Evolutionary conservation across 2,113 vertebrate genomes (phyloP).

Genomic region (Cyphomyrus discorhynchus): DNA sequence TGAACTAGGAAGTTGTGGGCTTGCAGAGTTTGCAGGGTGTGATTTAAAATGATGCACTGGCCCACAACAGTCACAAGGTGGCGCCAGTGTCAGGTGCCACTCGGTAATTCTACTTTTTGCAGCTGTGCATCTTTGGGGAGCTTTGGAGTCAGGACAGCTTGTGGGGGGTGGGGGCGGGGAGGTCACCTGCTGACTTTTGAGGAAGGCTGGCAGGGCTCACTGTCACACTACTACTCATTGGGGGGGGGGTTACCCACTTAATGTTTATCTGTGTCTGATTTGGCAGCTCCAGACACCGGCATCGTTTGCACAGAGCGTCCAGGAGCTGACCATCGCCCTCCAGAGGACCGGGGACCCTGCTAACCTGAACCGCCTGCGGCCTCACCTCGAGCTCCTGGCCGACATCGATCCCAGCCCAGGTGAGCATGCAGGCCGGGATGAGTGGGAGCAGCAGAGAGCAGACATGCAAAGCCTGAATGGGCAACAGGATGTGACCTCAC

Average conservation of each 20-base stretch:
- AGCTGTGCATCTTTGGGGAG: neutral
- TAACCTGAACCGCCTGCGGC: constrained; percentile 89
- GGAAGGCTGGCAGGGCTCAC: neutral
- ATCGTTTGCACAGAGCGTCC: constrained; percentile 96
- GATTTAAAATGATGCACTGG: neutral
- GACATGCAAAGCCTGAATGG: neutral
- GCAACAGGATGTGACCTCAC: neutral
- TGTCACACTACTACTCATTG: neutral
- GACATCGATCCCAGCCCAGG: constrained; percentile 98
- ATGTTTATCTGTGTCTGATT: constrained; percentile 24
- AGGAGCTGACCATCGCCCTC: constrained; percentile 95
- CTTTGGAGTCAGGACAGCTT: neutral
- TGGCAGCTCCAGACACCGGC: constrained; percentile 94
- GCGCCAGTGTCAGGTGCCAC: neutral
- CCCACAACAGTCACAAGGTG: neutral
- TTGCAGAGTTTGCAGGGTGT: neutral
- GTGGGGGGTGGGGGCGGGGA: neutral
- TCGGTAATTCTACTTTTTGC: neutral
- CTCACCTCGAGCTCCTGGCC: constrained; percentile 88
- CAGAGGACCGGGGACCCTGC: constrained; percentile 96
- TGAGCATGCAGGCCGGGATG: constrained; percentile 39
- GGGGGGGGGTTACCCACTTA: neutral
- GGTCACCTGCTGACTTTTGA: neutral
- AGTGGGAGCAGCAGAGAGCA: neutral
- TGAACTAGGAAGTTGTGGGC: neutral